A percentile compares a stretch with the other conserved stretches of the same genome.
phyloP scores from a whole-genome alignment of 2,113 vertebrate genomes.

The Campylomormyrus tamandua region DNA sequence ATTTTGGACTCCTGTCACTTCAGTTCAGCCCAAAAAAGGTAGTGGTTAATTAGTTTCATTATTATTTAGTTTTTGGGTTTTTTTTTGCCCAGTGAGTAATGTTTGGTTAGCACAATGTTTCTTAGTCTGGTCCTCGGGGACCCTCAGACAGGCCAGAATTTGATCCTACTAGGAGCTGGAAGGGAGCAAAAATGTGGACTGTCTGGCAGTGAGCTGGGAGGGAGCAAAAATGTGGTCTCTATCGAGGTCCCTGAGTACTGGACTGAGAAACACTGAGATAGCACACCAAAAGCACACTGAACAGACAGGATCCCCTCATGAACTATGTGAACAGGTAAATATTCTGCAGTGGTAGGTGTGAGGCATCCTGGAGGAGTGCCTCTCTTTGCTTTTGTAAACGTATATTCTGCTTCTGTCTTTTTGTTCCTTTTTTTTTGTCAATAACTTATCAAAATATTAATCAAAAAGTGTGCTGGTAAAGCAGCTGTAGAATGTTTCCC shows the following conservation, averaged over 20 bases:
- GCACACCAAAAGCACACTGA: neutral
- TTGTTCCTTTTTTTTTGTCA: neutral
- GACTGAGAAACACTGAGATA: neutral
- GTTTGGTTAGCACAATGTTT: neutral
- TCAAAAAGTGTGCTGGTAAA: neutral
- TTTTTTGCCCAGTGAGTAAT: neutral
- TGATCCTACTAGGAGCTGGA: neutral
- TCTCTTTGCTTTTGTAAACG: neutral
- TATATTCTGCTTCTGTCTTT: neutral
- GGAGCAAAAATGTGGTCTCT: too few species aligned
- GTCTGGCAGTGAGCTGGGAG: too few species aligned
- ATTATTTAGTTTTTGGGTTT: neutral
- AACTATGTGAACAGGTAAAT: neutral
- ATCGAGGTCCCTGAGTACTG: neutral
- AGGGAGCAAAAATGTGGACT: neutral
- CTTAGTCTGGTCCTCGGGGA: neutral
- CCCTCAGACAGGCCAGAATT: neutral
- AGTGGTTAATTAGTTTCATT: neutral
- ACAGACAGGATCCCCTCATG: neutral
- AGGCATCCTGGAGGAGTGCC: neutral
- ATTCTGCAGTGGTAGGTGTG: neutral
- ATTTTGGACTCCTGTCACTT: neutral
- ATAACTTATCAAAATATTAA: neutral
- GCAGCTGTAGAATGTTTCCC: neutral
- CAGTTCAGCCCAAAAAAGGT: neutral